These are phyloP conservation scores for Cyrtodaria siliqua DNA, from an alignment of 2,888 invertebrate species.

Conservation along the genomic window DNA sequence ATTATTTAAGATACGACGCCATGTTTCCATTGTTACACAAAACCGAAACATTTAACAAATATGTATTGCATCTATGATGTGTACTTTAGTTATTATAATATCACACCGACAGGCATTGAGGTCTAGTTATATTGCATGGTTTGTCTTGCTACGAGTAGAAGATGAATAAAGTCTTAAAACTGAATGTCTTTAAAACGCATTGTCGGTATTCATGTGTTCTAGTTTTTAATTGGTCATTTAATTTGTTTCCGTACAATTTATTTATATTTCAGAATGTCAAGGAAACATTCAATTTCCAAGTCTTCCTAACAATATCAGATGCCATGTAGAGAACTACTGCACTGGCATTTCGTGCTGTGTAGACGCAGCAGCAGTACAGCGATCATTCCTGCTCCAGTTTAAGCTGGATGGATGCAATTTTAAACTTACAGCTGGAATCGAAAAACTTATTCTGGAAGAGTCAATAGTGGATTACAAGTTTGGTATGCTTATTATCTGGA, in stretches of 20 bases:
- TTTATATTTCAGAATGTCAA: slow-evolving; percentile 8
- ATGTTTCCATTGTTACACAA: too few species aligned
- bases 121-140: too few species aligned
- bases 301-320: slow-evolving; percentile 28
- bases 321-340: slow-evolving; percentile 57
- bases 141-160: too few species aligned
- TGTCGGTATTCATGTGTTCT: too few species aligned
- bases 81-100: too few species aligned
- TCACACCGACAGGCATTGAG: too few species aligned
- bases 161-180: too few species aligned
- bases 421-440: slow-evolving; percentile 14
- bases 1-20: too few species aligned
- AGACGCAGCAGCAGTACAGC: background rate
- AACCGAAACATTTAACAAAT: too few species aligned
- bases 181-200: too few species aligned
- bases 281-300: background rate
- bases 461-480: slow-evolving; percentile 32
- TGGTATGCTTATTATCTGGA: slow-evolving; percentile 21
- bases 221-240: too few species aligned
- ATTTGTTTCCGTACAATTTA: background rate
- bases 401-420: slow-evolving; percentile 40
- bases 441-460: slow-evolving; percentile 16
- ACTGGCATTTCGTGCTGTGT: slow-evolving; percentile 63
- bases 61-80: too few species aligned
- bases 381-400: slow-evolving; percentile 37